A percentile compares a stretch with the other conserved stretches of the same genome.
These are phyloP conservation scores for Mirza zaza DNA, from an alignment of 2,113 vertebrate species.

Conservation along the genomic window DNA sequence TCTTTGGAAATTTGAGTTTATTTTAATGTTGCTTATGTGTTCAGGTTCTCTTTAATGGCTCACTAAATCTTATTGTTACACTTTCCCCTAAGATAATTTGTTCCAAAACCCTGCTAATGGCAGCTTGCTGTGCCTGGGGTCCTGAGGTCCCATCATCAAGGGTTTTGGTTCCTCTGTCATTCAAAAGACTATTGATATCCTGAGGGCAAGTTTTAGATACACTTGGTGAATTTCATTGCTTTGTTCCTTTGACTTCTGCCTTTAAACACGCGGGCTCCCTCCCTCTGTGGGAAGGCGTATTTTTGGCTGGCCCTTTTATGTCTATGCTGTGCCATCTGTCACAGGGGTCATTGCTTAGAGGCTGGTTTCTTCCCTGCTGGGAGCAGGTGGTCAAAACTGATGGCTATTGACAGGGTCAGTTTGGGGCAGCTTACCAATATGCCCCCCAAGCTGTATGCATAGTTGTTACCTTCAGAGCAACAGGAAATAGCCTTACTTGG, in stretches of 20 bases:
- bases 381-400: conserved; percentile 74
- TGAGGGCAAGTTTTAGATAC: conserved; percentile 55
- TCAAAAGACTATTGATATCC: conserved; percentile 63
- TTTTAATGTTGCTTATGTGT: neutral
- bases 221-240: conserved; percentile 61
- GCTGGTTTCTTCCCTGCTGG: conserved; percentile 62
- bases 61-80: conserved; percentile 14
- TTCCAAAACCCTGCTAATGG: conserved; percentile 41
- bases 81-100: conserved; percentile 46
- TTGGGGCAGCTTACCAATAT: neutral
- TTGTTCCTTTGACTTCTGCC: conserved; percentile 58
- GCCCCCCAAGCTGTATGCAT: neutral
- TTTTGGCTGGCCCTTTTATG: conserved; percentile 71
- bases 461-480: conserved; percentile 29
- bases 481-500: neutral
- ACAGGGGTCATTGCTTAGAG: conserved; percentile 72
- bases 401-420: conserved; percentile 52
- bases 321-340: conserved; percentile 75
- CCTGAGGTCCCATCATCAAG: conserved; percentile 1
- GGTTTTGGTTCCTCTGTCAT: conserved; percentile 61
- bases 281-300: conserved; percentile 51
- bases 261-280: conserved; percentile 52
- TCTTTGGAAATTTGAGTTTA: conserved; percentile 15
- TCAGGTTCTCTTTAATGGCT: neutral
- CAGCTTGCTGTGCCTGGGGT: conserved; percentile 30